Percentiles rank a stretch among this genome's conserved stretches.
Conservation (phyloP, 2,113 vertebrate genomes). For the Marcusenius ussheri region DNA sequence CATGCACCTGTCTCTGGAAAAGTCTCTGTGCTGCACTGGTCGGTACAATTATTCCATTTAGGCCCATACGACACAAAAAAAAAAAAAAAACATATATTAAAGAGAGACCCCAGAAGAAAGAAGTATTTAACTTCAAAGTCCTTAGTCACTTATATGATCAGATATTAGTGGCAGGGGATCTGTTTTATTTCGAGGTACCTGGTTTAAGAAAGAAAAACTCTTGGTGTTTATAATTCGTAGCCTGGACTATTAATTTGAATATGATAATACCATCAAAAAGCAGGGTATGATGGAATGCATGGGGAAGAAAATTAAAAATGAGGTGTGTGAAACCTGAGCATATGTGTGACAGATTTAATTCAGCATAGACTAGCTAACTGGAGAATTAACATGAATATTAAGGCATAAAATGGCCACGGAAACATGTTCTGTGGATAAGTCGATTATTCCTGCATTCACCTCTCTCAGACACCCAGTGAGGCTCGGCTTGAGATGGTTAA, state of each 20-base stretch:
- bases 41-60: not conserved
- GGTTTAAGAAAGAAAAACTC: not conserved
- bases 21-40: not conserved
- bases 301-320: not conserved
- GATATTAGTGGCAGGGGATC: not conserved
- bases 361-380: not conserved
- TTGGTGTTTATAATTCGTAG: not conserved
- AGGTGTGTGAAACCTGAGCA: not conserved
- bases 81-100: not conserved
- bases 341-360: not conserved
- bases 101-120: not conserved
- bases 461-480: not conserved
- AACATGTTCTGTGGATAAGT: not conserved
- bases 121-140: not conserved
- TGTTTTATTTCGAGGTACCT: not conserved
- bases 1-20: not conserved
- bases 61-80: not conserved
- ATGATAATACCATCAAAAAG: not conserved
- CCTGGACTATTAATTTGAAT: not conserved
- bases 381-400: not conserved
- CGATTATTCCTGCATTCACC: not conserved
- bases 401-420: not conserved
- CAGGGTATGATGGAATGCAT: not conserved
- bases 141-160: not conserved
- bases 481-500: not conserved